A percentile compares a stretch with the other conserved stretches of the same genome.
Evolutionary conservation across 2,888 invertebrate species (phyloP).

Genomic region (Diarsia rubi): DNA sequence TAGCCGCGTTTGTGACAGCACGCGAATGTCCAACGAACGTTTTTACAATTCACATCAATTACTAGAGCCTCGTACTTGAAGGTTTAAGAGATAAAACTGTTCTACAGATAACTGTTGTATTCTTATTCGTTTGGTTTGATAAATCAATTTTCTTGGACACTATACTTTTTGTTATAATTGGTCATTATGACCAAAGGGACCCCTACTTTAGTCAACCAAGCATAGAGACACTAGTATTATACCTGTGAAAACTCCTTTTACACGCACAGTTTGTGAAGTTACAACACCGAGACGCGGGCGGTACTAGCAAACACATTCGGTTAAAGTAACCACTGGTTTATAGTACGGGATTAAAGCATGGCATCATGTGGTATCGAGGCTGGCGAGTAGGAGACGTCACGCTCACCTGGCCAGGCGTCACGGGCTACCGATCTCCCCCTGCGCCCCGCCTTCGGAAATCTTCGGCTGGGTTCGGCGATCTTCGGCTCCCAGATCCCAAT

Average conservation of each 20-base stretch:
- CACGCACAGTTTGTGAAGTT: constrained; percentile 12
- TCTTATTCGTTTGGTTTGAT: constrained; percentile 1
- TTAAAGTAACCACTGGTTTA: constrained; percentile 69
- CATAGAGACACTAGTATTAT: constrained; percentile 2
- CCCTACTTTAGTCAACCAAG: constrained; percentile 4
- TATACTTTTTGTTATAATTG: not conserved
- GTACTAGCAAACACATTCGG: constrained; percentile 39
- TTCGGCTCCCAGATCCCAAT: constrained; percentile 76
- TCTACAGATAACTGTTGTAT: not conserved
- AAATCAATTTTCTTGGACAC: not conserved
- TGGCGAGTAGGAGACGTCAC: constrained; percentile 80
- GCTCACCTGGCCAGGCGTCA: constrained; percentile 82
- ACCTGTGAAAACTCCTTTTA: constrained; percentile 19
- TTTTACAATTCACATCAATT: constrained; percentile 60
- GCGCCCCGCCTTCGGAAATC: constrained; percentile 76
- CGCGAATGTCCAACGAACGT: constrained; percentile 58
- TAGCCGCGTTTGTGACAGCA: constrained; percentile 75
- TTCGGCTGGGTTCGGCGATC: constrained; percentile 78
- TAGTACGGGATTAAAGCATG: constrained; percentile 76
- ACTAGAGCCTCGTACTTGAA: constrained; percentile 52
- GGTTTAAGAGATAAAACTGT: constrained; percentile 29
- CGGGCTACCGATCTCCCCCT: constrained; percentile 81
- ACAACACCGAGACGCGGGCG: constrained; percentile 21
- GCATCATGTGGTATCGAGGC: constrained; percentile 75
- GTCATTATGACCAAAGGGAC: not conserved